These are phyloP conservation scores for Anoplopoma fimbria DNA, from an alignment of 2,113 vertebrate species.

Conservation along the genomic window DNA sequence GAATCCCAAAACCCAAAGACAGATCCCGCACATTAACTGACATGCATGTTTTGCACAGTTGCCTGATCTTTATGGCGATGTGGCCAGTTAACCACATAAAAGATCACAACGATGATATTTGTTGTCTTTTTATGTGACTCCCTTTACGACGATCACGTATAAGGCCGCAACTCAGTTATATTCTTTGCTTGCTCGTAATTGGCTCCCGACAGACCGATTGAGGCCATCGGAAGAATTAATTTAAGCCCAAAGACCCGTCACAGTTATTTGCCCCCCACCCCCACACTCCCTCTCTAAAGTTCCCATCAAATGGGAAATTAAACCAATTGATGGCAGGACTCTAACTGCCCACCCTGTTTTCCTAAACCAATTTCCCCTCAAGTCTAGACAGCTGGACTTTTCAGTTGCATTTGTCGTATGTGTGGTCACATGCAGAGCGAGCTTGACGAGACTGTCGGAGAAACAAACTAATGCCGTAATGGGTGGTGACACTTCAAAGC, in stretches of 20 bases:
- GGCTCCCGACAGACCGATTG: constrained; percentile 39
- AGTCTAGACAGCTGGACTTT: constrained; percentile 66
- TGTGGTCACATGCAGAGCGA: constrained; percentile 43
- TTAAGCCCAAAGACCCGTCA: constrained; percentile 29
- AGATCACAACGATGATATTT: constrained; percentile 17
- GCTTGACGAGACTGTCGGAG: constrained; percentile 19
- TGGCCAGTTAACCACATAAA: constrained; percentile 38
- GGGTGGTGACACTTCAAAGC: constrained; percentile 53
- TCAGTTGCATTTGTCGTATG: constrained; percentile 53
- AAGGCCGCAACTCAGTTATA: not conserved
- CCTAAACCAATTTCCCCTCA: constrained; percentile 65
- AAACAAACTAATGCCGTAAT: constrained; percentile 54
- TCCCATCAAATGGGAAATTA: constrained; percentile 46
- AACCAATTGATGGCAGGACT: constrained; percentile 45
- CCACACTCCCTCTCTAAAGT: not conserved
- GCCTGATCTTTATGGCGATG: constrained; percentile 20
- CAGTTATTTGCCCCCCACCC: not conserved
- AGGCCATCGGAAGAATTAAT: constrained; percentile 52
- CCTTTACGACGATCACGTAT: constrained; percentile 3
- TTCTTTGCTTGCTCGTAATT: constrained; percentile 53
- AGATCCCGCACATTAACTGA: constrained; percentile 30
- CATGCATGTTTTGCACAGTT: constrained; percentile 38
- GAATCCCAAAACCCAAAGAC: constrained; percentile 20
- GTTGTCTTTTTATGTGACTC: constrained; percentile 15
- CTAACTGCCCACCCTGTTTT: constrained; percentile 51